Evolutionary conservation across 2,888 invertebrate species (phyloP), one percentile per base, ranked within the genome.

Genomic region (Strigamia transsilvanica): DNA sequence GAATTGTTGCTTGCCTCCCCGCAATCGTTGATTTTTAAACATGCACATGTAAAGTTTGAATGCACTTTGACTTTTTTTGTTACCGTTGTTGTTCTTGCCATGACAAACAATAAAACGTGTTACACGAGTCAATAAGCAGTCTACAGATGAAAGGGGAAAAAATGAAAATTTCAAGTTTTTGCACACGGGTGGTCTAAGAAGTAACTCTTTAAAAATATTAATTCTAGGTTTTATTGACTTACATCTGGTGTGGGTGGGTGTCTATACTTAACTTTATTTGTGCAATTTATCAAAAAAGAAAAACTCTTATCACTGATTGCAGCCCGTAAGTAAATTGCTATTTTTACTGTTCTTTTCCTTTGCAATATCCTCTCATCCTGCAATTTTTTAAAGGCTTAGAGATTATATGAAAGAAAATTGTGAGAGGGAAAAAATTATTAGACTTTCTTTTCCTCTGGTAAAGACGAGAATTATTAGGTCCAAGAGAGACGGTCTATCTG

Each of bases 361-460:
- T 73, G 73, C 73, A 73, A 73, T 73, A 73, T 73, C 73, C 73
- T 73, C 73, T 73, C 73, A 73, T 73, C 73, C 73, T 73, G 73
- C 73, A 73, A 73, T 73, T 73, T 73, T 73, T 73, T 73, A 73
- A 73, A 73, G 73, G 73, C 73, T 73, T 27, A 73, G 73, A n/a
- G 73, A 73, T 73, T 73, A 73, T 73, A 73, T 73, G 73, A 73
- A 27, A 73, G 73, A 73, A 56, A 73, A 73, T 32, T 73, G 27
- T 27, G 73, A 27, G 66, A 27, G 73, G 73, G 73, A 73, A 73
- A 73, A 73, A 73, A 73, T 73, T 73, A 73, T 73, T 12, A 73
- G 73, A 73, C 27, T n/a, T 27, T 61, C 23, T 27, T 73, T 73
- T 73, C 1, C 32, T 32, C 73, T 15, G 12, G 73, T 27, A 73